phyloP scores from a whole-genome alignment of 1,140 invertebrate genomes.

The Cheumatopsyche charites region DNA sequence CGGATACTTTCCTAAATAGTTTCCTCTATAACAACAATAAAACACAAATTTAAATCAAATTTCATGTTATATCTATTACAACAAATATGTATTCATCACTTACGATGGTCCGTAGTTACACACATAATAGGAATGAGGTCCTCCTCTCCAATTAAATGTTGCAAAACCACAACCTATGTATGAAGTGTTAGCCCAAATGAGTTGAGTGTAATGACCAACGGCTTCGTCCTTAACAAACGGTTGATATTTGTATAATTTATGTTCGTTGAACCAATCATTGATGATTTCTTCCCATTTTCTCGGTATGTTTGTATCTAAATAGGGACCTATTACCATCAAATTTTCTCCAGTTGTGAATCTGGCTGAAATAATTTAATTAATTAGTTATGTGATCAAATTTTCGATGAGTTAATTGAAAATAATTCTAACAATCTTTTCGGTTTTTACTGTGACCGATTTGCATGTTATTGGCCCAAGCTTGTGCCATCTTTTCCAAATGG shows the following conservation, averaged over 20 bases:
- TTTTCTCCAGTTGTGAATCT: constrained; percentile 8
- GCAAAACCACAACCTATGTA: constrained; percentile 20
- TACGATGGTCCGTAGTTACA: constrained; percentile 24
- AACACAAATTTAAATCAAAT: constrained; percentile 11
- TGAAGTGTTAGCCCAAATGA: constrained; percentile 21
- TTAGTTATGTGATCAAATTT: neutral
- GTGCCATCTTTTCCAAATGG: constrained; percentile 15
- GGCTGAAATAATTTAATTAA: neutral
- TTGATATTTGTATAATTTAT: constrained; percentile 24
- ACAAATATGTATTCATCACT: constrained; percentile 1
- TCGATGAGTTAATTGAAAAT: neutral
- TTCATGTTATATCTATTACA: neutral
- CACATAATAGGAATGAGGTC: neutral
- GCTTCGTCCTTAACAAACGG: neutral
- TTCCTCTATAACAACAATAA: constrained; percentile 26
- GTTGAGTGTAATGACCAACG: constrained; percentile 11
- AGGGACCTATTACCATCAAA: neutral
- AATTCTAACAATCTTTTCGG: constrained; percentile 11
- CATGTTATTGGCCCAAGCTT: constrained; percentile 26
- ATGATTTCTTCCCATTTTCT: constrained; percentile 14
- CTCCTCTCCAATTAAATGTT: neutral
- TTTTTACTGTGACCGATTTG: constrained; percentile 17
- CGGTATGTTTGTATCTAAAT: neutral
- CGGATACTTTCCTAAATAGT: constrained; percentile 28
- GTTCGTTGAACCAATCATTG: constrained; percentile 13